Evolutionary conservation across 2,888 invertebrate species (phyloP).

Genomic region (Cryptocephalus moraei): DNA sequence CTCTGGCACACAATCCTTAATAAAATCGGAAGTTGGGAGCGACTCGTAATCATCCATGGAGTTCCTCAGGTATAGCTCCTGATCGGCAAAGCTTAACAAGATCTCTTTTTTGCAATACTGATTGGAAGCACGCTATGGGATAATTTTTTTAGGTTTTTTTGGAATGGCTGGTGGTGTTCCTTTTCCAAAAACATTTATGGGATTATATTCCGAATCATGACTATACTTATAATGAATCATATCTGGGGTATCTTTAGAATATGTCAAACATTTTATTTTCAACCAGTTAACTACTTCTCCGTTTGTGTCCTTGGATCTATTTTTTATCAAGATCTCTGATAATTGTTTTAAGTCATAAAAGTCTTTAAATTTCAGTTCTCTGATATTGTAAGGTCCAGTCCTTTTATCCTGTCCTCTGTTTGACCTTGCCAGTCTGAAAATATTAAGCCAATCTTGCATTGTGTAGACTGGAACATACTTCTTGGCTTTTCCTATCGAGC

Average conservation of each 20-base stretch:
- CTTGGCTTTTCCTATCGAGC: slow-evolving; percentile 11
- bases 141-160: neutral
- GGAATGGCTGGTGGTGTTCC: slow-evolving; percentile 1
- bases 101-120: slow-evolving; percentile 1
- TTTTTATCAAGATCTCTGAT: slow-evolving; percentile 8
- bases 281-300: slow-evolving; percentile 12
- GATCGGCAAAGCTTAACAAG: slow-evolving; percentile 5
- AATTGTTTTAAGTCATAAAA: slow-evolving; percentile 8
- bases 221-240: slow-evolving; percentile 10
- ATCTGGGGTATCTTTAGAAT: slow-evolving; percentile 9
- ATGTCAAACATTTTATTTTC: slow-evolving; percentile 11
- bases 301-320: slow-evolving; percentile 5
- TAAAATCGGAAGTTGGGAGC: neutral
- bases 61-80: slow-evolving; percentile 5
- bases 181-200: slow-evolving; percentile 5
- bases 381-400: slow-evolving; percentile 6
- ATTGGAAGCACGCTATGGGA: neutral
- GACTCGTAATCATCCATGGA: slow-evolving; percentile 6
- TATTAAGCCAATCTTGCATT: slow-evolving; percentile 11
- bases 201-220: slow-evolving; percentile 5
- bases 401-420: slow-evolving; percentile 7
- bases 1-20: neutral
- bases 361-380: slow-evolving; percentile 10
- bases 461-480: slow-evolving; percentile 12
- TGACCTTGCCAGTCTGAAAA: slow-evolving; percentile 11